Percentiles rank a stretch among this genome's conserved stretches.
Conservation (phyloP, 2,888 invertebrate genomes). For the Rhodophaea formosa region DNA sequence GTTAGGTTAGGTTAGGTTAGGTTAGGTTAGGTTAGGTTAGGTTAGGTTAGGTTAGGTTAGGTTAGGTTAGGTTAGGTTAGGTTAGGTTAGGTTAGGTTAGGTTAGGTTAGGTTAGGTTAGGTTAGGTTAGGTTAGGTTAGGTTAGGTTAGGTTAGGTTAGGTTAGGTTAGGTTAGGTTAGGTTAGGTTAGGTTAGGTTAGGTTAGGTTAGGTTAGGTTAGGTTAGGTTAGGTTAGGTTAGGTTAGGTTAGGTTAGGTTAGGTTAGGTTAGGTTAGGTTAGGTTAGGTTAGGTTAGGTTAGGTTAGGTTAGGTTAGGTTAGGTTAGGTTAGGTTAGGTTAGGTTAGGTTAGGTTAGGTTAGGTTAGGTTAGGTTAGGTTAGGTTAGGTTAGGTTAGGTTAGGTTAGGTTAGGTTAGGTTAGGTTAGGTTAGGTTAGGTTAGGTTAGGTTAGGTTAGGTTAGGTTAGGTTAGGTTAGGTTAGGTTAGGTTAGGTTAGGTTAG, state of each 20-base stretch:
- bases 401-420: slow-evolving; percentile 18
- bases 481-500: slow-evolving; percentile 17
- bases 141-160: slow-evolving; percentile 17
- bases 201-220: slow-evolving; percentile 17
- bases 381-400: slow-evolving; percentile 18
- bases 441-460: slow-evolving; percentile 17
- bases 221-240: slow-evolving; percentile 15
- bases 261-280: slow-evolving; percentile 17
- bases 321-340: slow-evolving; percentile 18
- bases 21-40: slow-evolving; percentile 17
- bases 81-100: slow-evolving; percentile 15
- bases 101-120: slow-evolving; percentile 18
- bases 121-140: slow-evolving; percentile 16
- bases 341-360: slow-evolving; percentile 17
- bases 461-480: slow-evolving; percentile 18
- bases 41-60: slow-evolving; percentile 17
- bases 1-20: slow-evolving; percentile 18
- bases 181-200: slow-evolving; percentile 17
- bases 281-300: slow-evolving; percentile 17
- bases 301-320: slow-evolving; percentile 16
- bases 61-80: slow-evolving; percentile 17
- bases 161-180: slow-evolving; percentile 15
- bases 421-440: slow-evolving; percentile 18
- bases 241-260: slow-evolving; percentile 18
- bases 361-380: slow-evolving; percentile 17